Evolutionary conservation across 37 sponge, comb jelly and placozoan species (phyloP), one percentile per base, ranked within the genome.

Genomic region (Agelas oroides): DNA sequence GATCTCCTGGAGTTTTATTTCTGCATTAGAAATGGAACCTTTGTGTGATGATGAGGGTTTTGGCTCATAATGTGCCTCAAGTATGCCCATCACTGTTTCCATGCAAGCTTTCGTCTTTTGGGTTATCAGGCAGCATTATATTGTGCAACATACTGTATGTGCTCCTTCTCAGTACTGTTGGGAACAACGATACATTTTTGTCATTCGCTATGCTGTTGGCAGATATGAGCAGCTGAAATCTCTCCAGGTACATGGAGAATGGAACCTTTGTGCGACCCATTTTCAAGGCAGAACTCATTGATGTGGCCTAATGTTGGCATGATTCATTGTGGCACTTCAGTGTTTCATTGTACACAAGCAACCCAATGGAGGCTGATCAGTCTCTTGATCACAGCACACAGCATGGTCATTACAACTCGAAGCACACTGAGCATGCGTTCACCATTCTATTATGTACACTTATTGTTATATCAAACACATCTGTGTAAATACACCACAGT

Each of bases 201-300:
- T 59, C 77, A 28, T 38, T 3, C 38, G 59, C 56, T n/a, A n/a
- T n/a, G n/a, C n/a, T n/a, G n/a, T n/a, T n/a, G n/a, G n/a, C n/a
- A n/a, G n/a, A n/a, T n/a, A 32, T n/a, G n/a, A 65, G 70, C 32
- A 61, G 24, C 82, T 81, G 32, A n/a, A 32, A 16, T 60, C 82
- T 14, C 28, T 84, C 84, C 5, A 84, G 76, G 39, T 84, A 84
- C 28, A 40, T 41, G 25, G 71, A 41, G n/a, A 62, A 70, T n/a
- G n/a, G n/a, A n/a, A n/a, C n/a, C n/a, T n/a, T n/a, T n/a, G n/a
- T n/a, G n/a, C 71, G 34, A 46, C 70, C 70, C 72, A 16, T 19
- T 20, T n/a, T 81, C 62, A 24, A 25, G 55, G 24, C 57, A 31
- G 40, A 67, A 81, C 71, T 81, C 82, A 36, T 40, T 63, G 34